phyloP scores from a whole-genome alignment of 2,888 invertebrate genomes.

The Sicus ferrugineus region DNA sequence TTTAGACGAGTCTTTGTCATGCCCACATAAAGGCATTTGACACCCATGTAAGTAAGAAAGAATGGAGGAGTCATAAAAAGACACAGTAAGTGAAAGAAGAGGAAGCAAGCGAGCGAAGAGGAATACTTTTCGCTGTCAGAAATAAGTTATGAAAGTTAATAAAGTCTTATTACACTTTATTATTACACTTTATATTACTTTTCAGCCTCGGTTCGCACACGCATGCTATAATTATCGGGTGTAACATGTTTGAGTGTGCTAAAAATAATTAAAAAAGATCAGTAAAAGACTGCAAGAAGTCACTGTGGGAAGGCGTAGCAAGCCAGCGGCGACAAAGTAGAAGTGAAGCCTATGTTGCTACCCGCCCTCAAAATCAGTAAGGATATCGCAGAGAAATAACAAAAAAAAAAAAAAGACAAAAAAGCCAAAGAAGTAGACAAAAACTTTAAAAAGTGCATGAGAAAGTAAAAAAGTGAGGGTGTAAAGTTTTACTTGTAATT shows the following conservation, averaged over 20 bases:
- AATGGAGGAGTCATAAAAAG: neutral
- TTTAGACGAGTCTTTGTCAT: conserved; percentile 2
- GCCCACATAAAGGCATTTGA: conserved; percentile 10
- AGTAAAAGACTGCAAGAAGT: neutral
- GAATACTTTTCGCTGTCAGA: no score
- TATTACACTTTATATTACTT: no score
- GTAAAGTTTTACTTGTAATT: conserved; percentile 18
- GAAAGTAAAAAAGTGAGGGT: neutral
- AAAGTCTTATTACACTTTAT: no score
- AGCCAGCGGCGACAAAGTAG: neutral
- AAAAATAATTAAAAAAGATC: neutral
- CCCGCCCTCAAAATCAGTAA: conserved; percentile 4
- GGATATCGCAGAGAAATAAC: neutral
- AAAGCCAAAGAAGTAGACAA: neutral
- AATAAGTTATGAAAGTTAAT: no score
- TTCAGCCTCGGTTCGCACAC: conserved; percentile 7
- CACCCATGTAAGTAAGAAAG: neutral
- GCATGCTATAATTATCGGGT: neutral
- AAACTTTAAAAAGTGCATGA: neutral
- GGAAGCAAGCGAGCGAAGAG: neutral
- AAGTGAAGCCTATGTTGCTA: conserved; percentile 1
- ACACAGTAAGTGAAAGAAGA: neutral
- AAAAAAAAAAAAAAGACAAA: conserved; percentile 4
- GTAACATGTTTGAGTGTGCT: neutral
- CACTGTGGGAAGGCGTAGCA: neutral